These are phyloP conservation scores for Acronicta leporina DNA, from an alignment of 2,888 invertebrate species.

Conservation along the genomic window DNA sequence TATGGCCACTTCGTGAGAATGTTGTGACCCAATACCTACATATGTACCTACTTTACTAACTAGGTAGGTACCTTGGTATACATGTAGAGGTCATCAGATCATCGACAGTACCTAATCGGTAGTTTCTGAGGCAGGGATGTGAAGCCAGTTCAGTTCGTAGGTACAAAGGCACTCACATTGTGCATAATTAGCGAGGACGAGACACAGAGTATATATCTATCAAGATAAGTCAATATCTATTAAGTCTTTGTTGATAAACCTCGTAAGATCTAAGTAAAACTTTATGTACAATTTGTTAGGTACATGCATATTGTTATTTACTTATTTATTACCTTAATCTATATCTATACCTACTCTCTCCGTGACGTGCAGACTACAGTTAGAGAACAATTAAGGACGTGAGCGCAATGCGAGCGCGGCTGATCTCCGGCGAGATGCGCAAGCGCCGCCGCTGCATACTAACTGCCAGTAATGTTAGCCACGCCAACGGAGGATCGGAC, in stretches of 20 bases:
- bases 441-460: slow-evolving; percentile 51
- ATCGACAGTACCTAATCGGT: too few species aligned
- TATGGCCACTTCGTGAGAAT: slow-evolving; percentile 1
- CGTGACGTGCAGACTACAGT: slow-evolving; percentile 46
- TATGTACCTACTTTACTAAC: neutral
- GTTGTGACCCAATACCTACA: neutral
- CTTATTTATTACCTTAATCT: slow-evolving; percentile 7
- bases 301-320: slow-evolving; percentile 1
- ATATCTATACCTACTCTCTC: neutral
- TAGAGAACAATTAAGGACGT: slow-evolving; percentile 77
- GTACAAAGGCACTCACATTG: too few species aligned
- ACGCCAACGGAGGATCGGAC: slow-evolving; percentile 3
- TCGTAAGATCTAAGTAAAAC: too few species aligned
- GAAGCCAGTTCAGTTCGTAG: too few species aligned
- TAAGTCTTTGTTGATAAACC: too few species aligned
- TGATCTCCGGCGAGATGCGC: slow-evolving; percentile 50
- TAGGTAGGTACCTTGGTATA: too few species aligned
- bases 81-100: neutral
- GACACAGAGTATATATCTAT: too few species aligned
- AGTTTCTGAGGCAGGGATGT: too few species aligned
- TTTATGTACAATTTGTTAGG: too few species aligned
- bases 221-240: too few species aligned
- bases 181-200: too few species aligned
- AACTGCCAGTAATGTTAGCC: slow-evolving; percentile 50
- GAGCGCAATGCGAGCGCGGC: slow-evolving; percentile 62